These are phyloP conservation scores for Tridacna crocea DNA, from an alignment of 2,888 invertebrate genomes.

Conservation along the genomic window DNA sequence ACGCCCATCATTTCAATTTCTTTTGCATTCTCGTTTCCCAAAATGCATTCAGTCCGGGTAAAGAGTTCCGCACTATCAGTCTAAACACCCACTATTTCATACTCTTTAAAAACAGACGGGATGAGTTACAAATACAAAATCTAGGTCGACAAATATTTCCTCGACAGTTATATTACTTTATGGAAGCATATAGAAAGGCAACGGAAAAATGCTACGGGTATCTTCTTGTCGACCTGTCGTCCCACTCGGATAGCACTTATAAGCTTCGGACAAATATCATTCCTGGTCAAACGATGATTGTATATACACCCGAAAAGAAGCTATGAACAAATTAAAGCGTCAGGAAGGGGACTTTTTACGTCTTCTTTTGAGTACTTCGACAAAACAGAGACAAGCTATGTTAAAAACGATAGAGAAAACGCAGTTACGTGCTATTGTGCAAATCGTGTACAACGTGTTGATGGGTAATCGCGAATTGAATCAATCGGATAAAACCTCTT, in stretches of 20 bases:
- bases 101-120: conserved; percentile 47
- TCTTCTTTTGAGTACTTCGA: conserved; percentile 28
- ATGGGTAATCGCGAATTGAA: conserved; percentile 7
- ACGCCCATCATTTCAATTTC: conserved; percentile 39
- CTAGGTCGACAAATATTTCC: conserved; percentile 55
- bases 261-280: conserved; percentile 40
- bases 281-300: conserved; percentile 42
- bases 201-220: conserved; percentile 33
- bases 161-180: conserved; percentile 45
- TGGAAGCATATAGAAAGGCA: conserved; percentile 48
- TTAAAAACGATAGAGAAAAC: conserved; percentile 32
- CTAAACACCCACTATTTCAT: conserved; percentile 44
- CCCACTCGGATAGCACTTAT: conserved; percentile 33
- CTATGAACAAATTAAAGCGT: conserved; percentile 25
- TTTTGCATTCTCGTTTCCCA: conserved; percentile 23
- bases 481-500: conserved; percentile 21
- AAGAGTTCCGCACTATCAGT: conserved; percentile 13
- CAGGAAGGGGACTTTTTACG: conserved; percentile 38
- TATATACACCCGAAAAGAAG: conserved; percentile 35
- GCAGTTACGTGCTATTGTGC: conserved; percentile 36
- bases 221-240: conserved; percentile 42
- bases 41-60: conserved; percentile 16
- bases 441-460: conserved; percentile 34
- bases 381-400: conserved; percentile 35
- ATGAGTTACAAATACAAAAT: conserved; percentile 46